Base-by-base conservation (phyloP, 2,113 vertebrate genomes). In the Neolamprologus hecqui region DNA sequence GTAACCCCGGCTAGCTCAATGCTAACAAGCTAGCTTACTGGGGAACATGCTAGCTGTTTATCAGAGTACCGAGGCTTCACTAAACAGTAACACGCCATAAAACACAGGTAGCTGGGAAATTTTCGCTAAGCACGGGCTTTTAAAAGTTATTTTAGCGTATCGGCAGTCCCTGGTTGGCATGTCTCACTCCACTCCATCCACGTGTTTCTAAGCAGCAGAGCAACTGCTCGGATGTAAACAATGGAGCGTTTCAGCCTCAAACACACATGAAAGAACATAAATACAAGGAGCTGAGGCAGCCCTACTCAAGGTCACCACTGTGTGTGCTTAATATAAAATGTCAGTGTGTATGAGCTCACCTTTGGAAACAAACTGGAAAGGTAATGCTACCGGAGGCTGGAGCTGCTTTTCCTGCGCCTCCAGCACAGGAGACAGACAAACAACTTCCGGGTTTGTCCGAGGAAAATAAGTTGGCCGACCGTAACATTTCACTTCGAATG, bases 221-320 rank as follows among this genome's bases (percentile, higher is more conserved):
- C 15, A 87, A 85, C 90, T 90, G 89, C 86, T 77, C 17, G 47
- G 54, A 94, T 94, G 95, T 95, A 95, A 95, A 96, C 94, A 96
- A 92, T 79, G 79, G 79, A 75, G 53, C 33, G 12, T 4, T 82
- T 68, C 42, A 21, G 21, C 9, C 40, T 14, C 60, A 85, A 84
- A 81, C 40, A 63, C 17, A 6, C 31, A 45, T 4, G 2, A 73
- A 85, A 84, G 8, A 45, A 19, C 58, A 21, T 2, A 68, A 33
- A 53, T 5, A 58, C 14, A 7, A 3, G 6, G 7, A 13, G 6
- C 7, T 57, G 7, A 13, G 5, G 9, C 12, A 11, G 3, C 12
- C 19, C n/a, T 7, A 6, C 2, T 21, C 5, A 7, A 53, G 11
- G 15, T 3, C 8, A 28, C 2, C 17, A 4, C 3, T 57, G 2